These are phyloP conservation scores for Physella acuta DNA, from an alignment of 1,140 invertebrate genomes.

Conservation along the genomic window DNA sequence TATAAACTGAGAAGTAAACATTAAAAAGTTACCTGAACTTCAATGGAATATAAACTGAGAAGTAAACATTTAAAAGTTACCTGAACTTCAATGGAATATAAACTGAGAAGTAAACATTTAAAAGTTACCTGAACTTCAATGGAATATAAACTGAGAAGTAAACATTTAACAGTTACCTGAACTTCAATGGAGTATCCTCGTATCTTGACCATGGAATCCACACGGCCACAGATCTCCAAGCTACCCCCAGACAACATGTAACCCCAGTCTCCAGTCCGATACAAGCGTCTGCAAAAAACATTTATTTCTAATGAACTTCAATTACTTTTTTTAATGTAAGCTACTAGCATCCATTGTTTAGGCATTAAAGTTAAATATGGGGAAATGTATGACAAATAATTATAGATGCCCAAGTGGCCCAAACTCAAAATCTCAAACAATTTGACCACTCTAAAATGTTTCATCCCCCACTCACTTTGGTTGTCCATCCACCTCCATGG, in stretches of 20 bases:
- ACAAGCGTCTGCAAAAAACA: slow-evolving; percentile 45
- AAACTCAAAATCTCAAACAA: too few relatives aligned
- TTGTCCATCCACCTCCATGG: background rate
- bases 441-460: too few relatives aligned
- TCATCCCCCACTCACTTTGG: background rate
- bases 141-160: too few relatives aligned
- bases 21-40: too few relatives aligned
- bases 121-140: too few relatives aligned
- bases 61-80: too few relatives aligned
- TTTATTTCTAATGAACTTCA: background rate
- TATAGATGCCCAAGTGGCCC: too few relatives aligned
- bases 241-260: slow-evolving; percentile 62
- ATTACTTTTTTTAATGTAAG: background rate
- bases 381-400: background rate
- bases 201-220: slow-evolving; percentile 65
- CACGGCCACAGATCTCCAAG: slow-evolving; percentile 64
- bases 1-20: too few relatives aligned
- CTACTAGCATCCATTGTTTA: background rate
- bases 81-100: too few relatives aligned
- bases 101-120: too few relatives aligned
- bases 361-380: background rate
- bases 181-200: slow-evolving; percentile 65
- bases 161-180: slow-evolving; percentile 60
- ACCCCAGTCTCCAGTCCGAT: slow-evolving; percentile 64
- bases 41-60: too few relatives aligned